Base-by-base conservation (phyloP, 2,797 vertebrate species). In the Microhierax caerulescens region DNA sequence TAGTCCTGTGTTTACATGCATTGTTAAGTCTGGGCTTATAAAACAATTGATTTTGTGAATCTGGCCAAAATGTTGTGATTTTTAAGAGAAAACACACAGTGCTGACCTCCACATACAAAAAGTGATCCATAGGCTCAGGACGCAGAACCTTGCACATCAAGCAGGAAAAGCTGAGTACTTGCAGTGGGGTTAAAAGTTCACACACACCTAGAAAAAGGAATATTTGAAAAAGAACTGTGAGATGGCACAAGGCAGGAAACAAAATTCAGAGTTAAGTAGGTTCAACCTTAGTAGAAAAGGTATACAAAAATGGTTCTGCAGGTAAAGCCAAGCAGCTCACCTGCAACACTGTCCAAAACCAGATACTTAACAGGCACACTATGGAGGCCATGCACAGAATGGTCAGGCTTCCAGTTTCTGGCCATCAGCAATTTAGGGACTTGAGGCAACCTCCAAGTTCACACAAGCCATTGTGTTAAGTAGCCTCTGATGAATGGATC, bases 1-100 rank as follows among this genome's bases (percentile, higher is more conserved):
- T 95, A 94, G 80, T 90, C 51, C 47, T 81, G 47, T 81, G 56
- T 93, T 96, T 93, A 92, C n/a, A 79, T 2, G 10, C 19, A 57
- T 45, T 59, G 43, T 82, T 69, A 88, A 82, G 47, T 56, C 28
- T 19, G 36, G 47, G 39, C 22, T 94, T 84, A 86, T 48, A 93
- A 86, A 94, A 61, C 77, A 84, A 76, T 8, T 23, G 34, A 45
- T 63, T 81, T 69, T 48, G 22, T 73, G n/a, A 89, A 73, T 73
- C n/a, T 79, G 51, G 37, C 14, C 82, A 54, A 84, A 78, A 86
- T 51, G 7, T 3, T 61, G 21, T 24, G 37, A 75, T 41, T 68
- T 86, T 92, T 30, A 50, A 77, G 83, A 90, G 39, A 60, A 78
- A 90, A 43, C 10, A 70, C 36, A 34, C 17, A 43, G 14, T 43